Evolutionary conservation across 2,888 invertebrate genomes (phyloP).

Genomic region (Ommatoiulus sabulosus): DNA sequence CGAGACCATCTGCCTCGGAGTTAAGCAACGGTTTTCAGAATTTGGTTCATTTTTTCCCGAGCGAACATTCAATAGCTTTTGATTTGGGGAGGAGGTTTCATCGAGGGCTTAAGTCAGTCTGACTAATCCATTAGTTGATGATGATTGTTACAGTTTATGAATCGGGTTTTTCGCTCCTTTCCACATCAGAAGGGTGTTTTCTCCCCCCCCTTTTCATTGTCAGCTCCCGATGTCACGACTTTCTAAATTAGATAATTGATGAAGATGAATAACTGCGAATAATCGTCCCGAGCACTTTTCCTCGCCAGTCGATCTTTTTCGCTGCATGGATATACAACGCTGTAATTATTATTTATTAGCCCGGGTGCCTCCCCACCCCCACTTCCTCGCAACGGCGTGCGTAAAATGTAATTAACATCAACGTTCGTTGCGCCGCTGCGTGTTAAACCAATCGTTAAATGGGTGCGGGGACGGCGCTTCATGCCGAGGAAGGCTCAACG

Average conservation of each 20-base stretch:
- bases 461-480: not conserved
- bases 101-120: constrained; percentile 3
- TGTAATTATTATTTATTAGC: constrained; percentile 19
- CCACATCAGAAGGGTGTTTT: not conserved
- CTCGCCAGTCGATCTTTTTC: constrained; percentile 19
- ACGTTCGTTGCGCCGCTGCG: not conserved
- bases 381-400: not conserved
- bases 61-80: not conserved
- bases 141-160: constrained; percentile 9
- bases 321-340: not conserved
- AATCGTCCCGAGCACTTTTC: constrained; percentile 19
- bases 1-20: not conserved
- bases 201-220: not conserved
- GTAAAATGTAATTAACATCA: constrained; percentile 11
- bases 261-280: constrained; percentile 11
- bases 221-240: constrained; percentile 19
- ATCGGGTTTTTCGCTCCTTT: not conserved
- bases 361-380: not conserved
- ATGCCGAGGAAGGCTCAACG: not conserved
- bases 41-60: not conserved
- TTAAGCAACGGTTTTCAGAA: not conserved
- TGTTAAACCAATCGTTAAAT: constrained; percentile 12
- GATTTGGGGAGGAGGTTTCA: not conserved
- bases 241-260: constrained; percentile 19
- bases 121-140: constrained; percentile 19